Conservation (phyloP, 2,113 vertebrate genomes). For the Taxidea taxus region DNA sequence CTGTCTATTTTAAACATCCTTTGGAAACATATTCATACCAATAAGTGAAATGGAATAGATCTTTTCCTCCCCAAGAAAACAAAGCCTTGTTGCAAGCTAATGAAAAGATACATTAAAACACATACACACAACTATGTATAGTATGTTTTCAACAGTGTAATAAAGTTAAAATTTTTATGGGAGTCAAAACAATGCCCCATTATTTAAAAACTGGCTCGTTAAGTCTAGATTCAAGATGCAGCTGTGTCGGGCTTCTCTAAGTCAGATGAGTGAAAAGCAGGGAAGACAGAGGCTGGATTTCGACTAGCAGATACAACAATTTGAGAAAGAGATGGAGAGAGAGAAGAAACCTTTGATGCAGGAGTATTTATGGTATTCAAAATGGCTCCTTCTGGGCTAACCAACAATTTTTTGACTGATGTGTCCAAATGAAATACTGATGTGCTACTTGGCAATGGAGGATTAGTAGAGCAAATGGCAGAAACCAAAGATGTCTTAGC, state of each 20-base stretch:
- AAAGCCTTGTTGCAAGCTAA: constrained; percentile 68
- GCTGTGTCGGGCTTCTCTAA: constrained; percentile 83
- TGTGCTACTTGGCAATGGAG: constrained; percentile 77
- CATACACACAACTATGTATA: constrained; percentile 46
- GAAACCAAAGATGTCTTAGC: constrained; percentile 79
- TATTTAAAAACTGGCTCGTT: constrained; percentile 79
- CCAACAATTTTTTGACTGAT: constrained; percentile 89
- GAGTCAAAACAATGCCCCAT: constrained; percentile 83
- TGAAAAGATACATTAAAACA: constrained; percentile 67
- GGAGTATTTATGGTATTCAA: constrained; percentile 88
- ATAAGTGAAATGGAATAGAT: constrained; percentile 63
- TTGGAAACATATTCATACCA: constrained; percentile 67
- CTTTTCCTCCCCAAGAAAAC: constrained; percentile 67
- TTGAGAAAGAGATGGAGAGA: constrained; percentile 81
- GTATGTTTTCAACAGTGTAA: constrained; percentile 76
- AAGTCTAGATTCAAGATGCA: constrained; percentile 82
- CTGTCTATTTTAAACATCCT: constrained; percentile 68
- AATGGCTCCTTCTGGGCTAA: constrained; percentile 93
- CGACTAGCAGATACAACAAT: constrained; percentile 81
- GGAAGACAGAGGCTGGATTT: constrained; percentile 80
- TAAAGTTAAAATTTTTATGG: constrained; percentile 77
- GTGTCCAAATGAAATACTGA: constrained; percentile 82
- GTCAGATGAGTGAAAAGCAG: constrained; percentile 80
- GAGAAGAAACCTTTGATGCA: constrained; percentile 78
- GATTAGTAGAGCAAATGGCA: constrained; percentile 68